Percentiles rank a stretch among this genome's conserved stretches.
phyloP scores from a whole-genome alignment of 2,888 invertebrate species.

The Cantharis lateralis region DNA sequence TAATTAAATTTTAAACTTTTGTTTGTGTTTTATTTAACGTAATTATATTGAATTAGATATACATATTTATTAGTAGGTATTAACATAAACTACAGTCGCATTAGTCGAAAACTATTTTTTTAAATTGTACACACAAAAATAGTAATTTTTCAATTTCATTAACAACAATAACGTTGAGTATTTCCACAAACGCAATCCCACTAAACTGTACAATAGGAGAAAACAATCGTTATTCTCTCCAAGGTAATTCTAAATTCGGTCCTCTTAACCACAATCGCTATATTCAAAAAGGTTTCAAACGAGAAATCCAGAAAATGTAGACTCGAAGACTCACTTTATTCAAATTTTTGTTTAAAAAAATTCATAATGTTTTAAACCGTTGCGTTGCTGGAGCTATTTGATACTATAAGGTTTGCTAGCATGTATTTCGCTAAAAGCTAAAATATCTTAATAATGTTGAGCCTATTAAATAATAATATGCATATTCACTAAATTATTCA shows the following conservation, averaged over 20 bases:
- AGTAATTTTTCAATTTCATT: background rate
- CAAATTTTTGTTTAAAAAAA: background rate
- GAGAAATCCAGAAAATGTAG: background rate
- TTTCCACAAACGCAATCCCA: background rate
- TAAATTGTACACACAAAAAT: background rate
- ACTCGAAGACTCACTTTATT: background rate
- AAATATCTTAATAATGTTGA: background rate
- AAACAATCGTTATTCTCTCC: background rate
- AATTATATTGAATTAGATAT: background rate
- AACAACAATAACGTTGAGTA: background rate
- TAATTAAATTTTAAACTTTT: slow-evolving; percentile 25
- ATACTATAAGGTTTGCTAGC: background rate
- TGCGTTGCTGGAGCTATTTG: background rate
- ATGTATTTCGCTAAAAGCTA: background rate
- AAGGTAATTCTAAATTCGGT: background rate
- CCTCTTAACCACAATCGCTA: background rate
- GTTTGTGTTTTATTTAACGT: slow-evolving; percentile 19
- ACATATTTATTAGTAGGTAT: background rate
- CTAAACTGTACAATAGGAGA: background rate
- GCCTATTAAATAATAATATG: background rate
- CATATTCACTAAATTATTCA: background rate
- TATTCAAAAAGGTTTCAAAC: background rate
- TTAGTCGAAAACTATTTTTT: background rate
- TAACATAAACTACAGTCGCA: background rate
- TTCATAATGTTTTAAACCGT: background rate